A percentile compares a stretch with the other conserved stretches of the same genome.
Evolutionary conservation across 2,888 invertebrate genomes (phyloP).

Genomic region (Perizoma affinitatum): DNA sequence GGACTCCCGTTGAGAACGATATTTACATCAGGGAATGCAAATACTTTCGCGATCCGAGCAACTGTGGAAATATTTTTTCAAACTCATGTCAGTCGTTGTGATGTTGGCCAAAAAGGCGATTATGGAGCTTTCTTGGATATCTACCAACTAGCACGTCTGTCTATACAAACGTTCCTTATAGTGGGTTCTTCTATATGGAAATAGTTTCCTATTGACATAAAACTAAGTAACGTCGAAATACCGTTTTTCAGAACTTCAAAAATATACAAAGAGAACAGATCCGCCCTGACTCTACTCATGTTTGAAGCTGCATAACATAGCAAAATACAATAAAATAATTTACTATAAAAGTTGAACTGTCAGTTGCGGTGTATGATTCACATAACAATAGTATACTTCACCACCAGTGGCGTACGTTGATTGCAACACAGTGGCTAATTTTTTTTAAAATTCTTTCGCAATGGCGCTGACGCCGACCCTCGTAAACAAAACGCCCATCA

Average conservation of each 20-base stretch:
- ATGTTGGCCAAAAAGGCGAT: conserved; percentile 16
- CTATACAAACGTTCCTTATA: conserved; percentile 7
- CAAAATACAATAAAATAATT: conserved; percentile 15
- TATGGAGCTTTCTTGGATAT: conserved; percentile 26
- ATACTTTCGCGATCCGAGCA: conserved; percentile 22
- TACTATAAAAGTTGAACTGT: conserved; percentile 27
- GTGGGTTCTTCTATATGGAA: conserved; percentile 17
- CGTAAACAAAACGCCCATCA: conserved; percentile 69
- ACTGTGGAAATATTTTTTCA: conserved; percentile 23
- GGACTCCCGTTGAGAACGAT: conserved; percentile 31
- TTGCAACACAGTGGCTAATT: conserved; percentile 56
- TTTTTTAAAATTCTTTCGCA: conserved; percentile 62
- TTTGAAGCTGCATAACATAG: background rate
- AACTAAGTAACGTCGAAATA: too few species aligned
- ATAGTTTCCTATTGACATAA: conserved; percentile 15
- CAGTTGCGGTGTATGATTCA: conserved; percentile 47
- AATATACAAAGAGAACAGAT: background rate
- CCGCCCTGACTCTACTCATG: background rate
- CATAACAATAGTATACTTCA: conserved; percentile 46
- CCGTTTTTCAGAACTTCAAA: conserved; percentile 6
- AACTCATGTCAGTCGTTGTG: conserved; percentile 20
- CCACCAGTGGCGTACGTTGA: conserved; percentile 49
- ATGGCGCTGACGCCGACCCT: conserved; percentile 48
- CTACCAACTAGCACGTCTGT: conserved; percentile 31
- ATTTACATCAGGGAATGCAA: conserved; percentile 34